Conservation (phyloP, 1,140 invertebrate species). For the Neodiprion pinetum region DNA sequence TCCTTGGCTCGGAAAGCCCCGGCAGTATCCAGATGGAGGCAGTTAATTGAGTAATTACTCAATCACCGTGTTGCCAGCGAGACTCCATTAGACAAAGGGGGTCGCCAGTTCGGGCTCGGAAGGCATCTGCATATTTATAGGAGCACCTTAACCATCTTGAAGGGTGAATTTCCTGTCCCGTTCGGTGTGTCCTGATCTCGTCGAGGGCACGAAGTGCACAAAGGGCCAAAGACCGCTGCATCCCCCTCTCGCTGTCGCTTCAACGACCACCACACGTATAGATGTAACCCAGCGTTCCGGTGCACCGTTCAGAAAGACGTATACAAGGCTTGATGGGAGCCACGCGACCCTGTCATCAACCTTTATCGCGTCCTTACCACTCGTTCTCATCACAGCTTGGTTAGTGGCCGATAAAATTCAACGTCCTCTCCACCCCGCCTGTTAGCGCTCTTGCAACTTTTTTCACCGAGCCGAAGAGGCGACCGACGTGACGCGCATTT, state of each 20-base stretch:
- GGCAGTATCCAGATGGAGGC: not conserved
- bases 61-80: not conserved
- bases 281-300: no score
- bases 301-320: not conserved
- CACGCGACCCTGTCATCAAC: not conserved
- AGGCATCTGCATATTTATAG: constrained; percentile 2
- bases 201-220: no score
- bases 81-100: not conserved
- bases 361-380: not conserved
- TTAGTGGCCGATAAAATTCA: constrained; percentile 4
- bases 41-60: constrained; percentile 3
- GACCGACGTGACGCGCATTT: no score
- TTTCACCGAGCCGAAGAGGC: not conserved
- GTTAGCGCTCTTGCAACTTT: not conserved
- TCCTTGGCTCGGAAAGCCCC: no score
- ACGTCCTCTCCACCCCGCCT: not conserved
- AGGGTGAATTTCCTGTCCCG: no score
- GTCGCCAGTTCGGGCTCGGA: not conserved
- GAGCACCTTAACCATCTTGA: not conserved
- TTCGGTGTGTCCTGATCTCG: no score
- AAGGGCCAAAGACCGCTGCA: no score
- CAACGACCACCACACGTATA: no score
- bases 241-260: no score
- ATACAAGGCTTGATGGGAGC: not conserved
- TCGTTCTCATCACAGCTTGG: constrained; percentile 1